Conservation (phyloP, 64 coral and sea anemone species). For the Dendrophyllia cribrosa region DNA sequence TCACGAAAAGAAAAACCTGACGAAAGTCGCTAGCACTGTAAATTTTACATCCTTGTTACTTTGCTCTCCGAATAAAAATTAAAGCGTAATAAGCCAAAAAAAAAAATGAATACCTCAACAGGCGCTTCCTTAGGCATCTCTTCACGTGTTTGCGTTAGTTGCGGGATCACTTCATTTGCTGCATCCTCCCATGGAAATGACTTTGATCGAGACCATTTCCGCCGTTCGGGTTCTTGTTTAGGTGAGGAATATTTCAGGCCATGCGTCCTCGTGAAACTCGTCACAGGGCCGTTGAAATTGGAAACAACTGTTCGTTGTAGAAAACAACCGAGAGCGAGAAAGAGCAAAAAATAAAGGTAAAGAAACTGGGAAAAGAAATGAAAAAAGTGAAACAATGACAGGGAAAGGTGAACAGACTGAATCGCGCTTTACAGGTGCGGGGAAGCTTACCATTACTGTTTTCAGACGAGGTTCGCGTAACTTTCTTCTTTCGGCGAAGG, state of each 20-base stretch:
- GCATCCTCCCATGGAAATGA: neutral
- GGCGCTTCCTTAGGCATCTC: neutral
- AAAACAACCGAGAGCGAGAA: neutral
- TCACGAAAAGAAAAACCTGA: no score
- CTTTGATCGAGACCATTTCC: constrained; percentile 14
- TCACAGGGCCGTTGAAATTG: neutral
- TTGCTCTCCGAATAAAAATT: no score
- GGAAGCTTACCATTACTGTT: neutral
- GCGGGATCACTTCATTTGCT: neutral
- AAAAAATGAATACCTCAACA: neutral
- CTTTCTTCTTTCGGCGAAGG: constrained; percentile 64
- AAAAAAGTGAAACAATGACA: neutral
- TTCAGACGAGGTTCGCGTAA: constrained; percentile 43
- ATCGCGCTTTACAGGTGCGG: neutral
- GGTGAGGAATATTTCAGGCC: neutral
- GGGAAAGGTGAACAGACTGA: no score
- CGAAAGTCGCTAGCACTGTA: no score
- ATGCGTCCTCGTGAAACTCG: neutral
- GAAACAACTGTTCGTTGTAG: constrained; percentile 1
- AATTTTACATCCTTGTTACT: no score
- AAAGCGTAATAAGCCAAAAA: no score
- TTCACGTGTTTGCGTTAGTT: neutral
- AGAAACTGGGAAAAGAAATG: neutral
- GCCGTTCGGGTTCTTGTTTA: neutral
- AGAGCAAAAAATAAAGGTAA: neutral